Evolutionary conservation across 2,113 vertebrate species (phyloP).

Genomic region (Limanda limanda): DNA sequence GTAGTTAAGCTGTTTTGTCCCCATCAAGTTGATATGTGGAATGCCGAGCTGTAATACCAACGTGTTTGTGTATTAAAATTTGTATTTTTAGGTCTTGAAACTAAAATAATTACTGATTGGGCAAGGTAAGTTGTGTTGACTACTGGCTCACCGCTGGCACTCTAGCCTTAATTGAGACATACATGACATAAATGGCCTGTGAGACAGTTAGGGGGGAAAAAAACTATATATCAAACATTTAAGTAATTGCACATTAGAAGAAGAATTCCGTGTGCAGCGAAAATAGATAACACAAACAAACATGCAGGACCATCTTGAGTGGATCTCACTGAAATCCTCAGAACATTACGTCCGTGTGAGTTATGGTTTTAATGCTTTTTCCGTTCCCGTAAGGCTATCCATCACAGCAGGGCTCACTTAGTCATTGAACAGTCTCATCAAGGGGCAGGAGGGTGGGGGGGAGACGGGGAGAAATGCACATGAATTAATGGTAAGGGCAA

Average conservation of each 20-base stretch:
- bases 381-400: conserved; percentile 60
- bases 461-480: neutral
- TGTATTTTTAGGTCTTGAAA: no score
- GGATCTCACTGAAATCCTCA: conserved; percentile 25
- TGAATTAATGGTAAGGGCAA: neutral
- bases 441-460: conserved; percentile 7
- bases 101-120: no score
- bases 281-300: conserved; percentile 20
- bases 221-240: neutral
- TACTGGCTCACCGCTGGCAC: no score
- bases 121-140: no score
- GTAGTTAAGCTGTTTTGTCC: no score
- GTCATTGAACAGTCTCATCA: conserved; percentile 59
- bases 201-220: no score
- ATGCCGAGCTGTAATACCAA: no score
- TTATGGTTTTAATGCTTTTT: conserved; percentile 65
- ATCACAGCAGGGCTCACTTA: conserved; percentile 47
- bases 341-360: conserved; percentile 60
- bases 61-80: no score
- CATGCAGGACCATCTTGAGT: conserved; percentile 19
- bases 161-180: no score
- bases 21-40: no score
- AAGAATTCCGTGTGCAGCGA: neutral
- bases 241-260: neutral
- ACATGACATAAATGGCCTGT: no score